Evolutionary conservation across 2,113 vertebrate species (phyloP), one percentile per base, ranked within the genome.

Genomic region (Xenopus borealis): DNA sequence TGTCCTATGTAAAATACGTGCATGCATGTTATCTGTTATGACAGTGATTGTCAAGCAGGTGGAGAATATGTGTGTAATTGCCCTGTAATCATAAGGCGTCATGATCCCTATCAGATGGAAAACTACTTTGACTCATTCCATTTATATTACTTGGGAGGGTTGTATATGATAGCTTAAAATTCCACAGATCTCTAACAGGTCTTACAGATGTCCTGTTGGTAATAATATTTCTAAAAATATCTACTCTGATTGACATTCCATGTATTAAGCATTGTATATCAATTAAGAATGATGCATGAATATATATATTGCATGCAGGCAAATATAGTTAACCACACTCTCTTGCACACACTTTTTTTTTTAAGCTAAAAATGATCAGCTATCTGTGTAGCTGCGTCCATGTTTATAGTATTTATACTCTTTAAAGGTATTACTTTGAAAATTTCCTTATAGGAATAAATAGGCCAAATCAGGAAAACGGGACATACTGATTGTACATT

Each of bases 271-370:
- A 89, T 82, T 89, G 53, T 50, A 27, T 27, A 85, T 89, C 85
- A 89, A 85, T 83, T 80, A 65, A 79, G 80, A 83, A 81, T 86
- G 85, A 86, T 91, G 91, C 91, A 92, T 92, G 91, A 83, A 47
- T 87, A 27, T 27, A 82, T 83, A 81, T 72, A 85, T 87, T 93
- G 91, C 91, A 92, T 93, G 91, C 87, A 84, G 87, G 44, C 86
- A 90, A 86, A 86, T 27, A 87, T 89, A 86, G 85, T 86, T 82
- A 87, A 88, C 88, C 80, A 85, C 58, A 61, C 19, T 87, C 83
- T 87, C 83, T 85, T 88, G 46, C 86, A 87, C 83, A 72, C 88
- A 83, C 88, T 90, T 52, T 33, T 59, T 50, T 64, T 88, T 85
- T 89, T 84, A 85, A n/a, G 86, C 33, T 79, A 40, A 27, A 79